These are phyloP conservation scores for Lanistes nyassanus DNA, from an alignment of 1,140 invertebrate species.

Conservation along the genomic window DNA sequence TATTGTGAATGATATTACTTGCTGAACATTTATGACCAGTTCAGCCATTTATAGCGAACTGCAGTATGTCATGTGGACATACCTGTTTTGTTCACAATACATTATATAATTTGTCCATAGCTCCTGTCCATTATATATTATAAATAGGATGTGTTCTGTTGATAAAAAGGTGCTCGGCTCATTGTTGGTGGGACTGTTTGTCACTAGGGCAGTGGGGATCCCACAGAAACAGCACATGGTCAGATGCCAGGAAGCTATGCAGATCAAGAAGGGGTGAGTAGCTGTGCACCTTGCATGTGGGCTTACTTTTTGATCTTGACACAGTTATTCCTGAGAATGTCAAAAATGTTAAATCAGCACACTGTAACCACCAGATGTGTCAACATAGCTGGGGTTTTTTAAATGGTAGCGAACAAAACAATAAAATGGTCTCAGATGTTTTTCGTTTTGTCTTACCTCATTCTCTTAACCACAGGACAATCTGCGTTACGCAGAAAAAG, in stretches of 20 bases:
- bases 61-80: too few species aligned
- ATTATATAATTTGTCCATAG: too few species aligned
- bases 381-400: background rate
- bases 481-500: background rate
- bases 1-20: too few species aligned
- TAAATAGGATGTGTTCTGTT: too few species aligned
- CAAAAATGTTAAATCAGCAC: background rate
- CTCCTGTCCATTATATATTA: too few species aligned
- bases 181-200: background rate
- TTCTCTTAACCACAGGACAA: constrained; percentile 2
- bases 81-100: too few species aligned
- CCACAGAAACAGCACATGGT: constrained; percentile 7
- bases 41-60: too few species aligned
- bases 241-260: constrained; percentile 14
- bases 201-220: constrained; percentile 6
- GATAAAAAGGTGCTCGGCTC: too few species aligned
- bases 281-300: background rate
- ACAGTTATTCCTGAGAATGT: background rate
- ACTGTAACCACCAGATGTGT: background rate
- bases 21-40: too few species aligned
- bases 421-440: background rate
- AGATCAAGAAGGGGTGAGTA: constrained; percentile 25
- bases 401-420: background rate
- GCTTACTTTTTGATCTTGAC: background rate
- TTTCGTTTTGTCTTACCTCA: background rate